phyloP scores from a whole-genome alignment of 2,888 invertebrate species.

The Hydraecia micacea region DNA sequence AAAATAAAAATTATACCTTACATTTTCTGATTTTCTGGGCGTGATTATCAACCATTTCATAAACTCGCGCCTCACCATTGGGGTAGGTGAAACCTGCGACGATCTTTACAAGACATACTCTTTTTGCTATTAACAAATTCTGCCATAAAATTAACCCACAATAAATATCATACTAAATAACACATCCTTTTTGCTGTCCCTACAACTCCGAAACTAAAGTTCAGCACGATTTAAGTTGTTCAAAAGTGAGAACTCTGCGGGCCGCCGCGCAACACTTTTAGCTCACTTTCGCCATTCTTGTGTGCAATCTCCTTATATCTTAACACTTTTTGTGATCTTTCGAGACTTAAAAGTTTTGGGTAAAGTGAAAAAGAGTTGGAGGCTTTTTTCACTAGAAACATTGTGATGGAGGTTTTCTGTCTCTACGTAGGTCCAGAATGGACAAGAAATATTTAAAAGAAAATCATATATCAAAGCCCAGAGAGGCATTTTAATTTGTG shows the following conservation, averaged over 20 bases:
- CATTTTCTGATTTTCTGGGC: background rate
- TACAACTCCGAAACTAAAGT: constrained; percentile 78
- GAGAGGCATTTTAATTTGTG: no score
- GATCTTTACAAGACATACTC: background rate
- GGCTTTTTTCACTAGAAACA: background rate
- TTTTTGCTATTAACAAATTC: background rate
- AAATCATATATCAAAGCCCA: background rate
- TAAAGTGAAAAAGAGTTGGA: constrained; percentile 41
- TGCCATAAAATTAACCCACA: background rate
- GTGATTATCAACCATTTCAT: background rate
- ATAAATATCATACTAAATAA: background rate
- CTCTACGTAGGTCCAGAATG: background rate
- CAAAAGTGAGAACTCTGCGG: constrained; percentile 77
- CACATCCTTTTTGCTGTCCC: constrained; percentile 67
- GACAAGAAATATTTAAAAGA: background rate
- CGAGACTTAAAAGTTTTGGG: constrained; percentile 26
- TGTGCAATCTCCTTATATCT: constrained; percentile 47
- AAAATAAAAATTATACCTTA: background rate
- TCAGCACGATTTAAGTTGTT: constrained; percentile 85
- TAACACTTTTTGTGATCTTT: constrained; percentile 51
- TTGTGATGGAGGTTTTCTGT: background rate
- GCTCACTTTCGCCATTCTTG: constrained; percentile 62
- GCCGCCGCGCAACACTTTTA: constrained; percentile 41
- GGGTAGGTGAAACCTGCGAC: background rate
- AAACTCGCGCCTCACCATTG: background rate